Base-by-base conservation (phyloP, 2,113 vertebrate genomes). In the Tiliqua scincoides region DNA sequence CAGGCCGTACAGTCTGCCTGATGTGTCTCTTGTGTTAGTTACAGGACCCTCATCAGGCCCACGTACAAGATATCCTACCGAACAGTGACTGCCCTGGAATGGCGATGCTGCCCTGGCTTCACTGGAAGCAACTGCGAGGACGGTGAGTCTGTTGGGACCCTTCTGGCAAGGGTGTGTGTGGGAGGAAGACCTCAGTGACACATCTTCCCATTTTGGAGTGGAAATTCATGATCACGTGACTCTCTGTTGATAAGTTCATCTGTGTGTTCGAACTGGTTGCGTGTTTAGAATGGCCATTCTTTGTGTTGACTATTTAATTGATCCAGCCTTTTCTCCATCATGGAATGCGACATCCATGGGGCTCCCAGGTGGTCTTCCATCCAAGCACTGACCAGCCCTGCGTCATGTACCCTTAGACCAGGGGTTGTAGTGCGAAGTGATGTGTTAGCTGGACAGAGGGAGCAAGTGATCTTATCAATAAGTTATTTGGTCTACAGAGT, bases 81-180 rank as follows among this genome's bases (percentile, higher is more conserved):
- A 89, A 98, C 97, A 1, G 97, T 98, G 91, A 98, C 97, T 0
- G 95, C 97, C 0, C 96, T 99, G 94, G 98, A 99, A 94, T 99
- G 98, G 98, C 96, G 96, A 71, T 99, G 98, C 96, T 99, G 98
- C 76, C 98, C 98, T 27, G 98, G 98, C 37, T 99, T 98, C 89
- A 96, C 96, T 0, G 98, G 98, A 91, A 96, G 96, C 88, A 97
- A 97, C 95, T 99, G 98, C 82, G 97, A 98, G 0, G 96, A 98
- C 91, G 98, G 98, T 99, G 81, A 97, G 97, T 95, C 65, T 65
- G 2, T 30, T 4, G 18, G 74, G 85, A 57, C 0, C 0, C n/a
- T 65, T 2, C 0, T 12, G 32, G 14, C 3, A 14, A 35, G 6
- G 48, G 3, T 25, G 1, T 25, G 1, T 18, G 30, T 3, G 23